Percentiles rank a stretch among this genome's conserved stretches.
Evolutionary conservation across 2,888 invertebrate species (phyloP).

Genomic region (Ceratothoa steindachneri): DNA sequence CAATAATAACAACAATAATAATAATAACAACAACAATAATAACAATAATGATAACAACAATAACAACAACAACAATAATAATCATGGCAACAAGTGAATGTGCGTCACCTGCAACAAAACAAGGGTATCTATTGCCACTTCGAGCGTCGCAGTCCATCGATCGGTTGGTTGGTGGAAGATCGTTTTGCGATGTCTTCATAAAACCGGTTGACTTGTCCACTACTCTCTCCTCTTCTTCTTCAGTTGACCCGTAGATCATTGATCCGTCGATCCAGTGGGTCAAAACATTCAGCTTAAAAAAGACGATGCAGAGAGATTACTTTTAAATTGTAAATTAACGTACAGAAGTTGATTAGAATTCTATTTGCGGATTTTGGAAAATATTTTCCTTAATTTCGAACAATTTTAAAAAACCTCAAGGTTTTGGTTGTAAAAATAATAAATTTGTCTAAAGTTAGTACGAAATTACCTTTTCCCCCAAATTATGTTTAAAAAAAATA

Average conservation of each 20-base stretch:
- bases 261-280: conserved; percentile 74
- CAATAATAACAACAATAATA: too few species aligned
- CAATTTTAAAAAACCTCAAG: too few species aligned
- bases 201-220: conserved; percentile 65
- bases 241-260: conserved; percentile 71
- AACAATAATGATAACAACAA: too few species aligned
- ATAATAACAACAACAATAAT: too few species aligned
- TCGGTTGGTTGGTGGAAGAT: conserved; percentile 31
- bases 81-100: too few species aligned
- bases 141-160: conserved; percentile 29
- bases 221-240: conserved; percentile 62
- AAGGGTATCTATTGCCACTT: conserved; percentile 13
- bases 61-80: too few species aligned
- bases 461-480: too few species aligned
- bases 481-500: too few species aligned
- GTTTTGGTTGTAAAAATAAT: too few species aligned
- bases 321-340: too few species aligned
- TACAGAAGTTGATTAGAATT: neutral
- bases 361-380: neutral
- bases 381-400: too few species aligned
- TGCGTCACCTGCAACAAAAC: conserved; percentile 52
- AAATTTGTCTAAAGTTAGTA: too few species aligned
- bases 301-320: neutral
- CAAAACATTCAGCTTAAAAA: conserved; percentile 53
- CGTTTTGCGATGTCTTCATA: neutral